Evolutionary conservation across 92 coral and sea anemone species (phyloP).

Genomic region (Umimayanthus kanabou): DNA sequence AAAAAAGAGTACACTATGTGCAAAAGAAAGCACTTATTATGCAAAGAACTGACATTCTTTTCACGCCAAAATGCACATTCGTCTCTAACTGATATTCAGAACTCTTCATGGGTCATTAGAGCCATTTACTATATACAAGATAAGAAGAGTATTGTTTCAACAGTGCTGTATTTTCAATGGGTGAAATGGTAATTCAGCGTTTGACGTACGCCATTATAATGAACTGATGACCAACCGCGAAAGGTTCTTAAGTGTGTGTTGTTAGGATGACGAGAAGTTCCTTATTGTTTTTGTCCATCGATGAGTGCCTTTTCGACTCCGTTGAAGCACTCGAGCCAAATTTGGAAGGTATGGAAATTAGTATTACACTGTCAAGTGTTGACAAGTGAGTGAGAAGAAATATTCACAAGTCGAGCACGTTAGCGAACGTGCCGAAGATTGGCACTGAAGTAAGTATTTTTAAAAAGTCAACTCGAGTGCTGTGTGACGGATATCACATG

Average conservation of each 20-base stretch:
- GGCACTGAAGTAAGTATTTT: too few relatives aligned
- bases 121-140: too few relatives aligned
- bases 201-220: not conserved
- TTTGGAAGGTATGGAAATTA: not conserved
- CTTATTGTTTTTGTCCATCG: not conserved
- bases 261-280: not conserved
- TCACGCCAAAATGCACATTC: constrained; percentile 3
- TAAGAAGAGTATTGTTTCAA: not conserved
- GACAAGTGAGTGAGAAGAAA: not conserved
- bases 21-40: not conserved
- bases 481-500: not conserved
- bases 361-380: not conserved
- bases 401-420: not conserved
- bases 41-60: not conserved
- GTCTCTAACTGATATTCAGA: not conserved
- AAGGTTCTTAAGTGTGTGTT: not conserved
- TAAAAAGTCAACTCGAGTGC: not conserved
- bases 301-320: not conserved
- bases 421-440: not conserved
- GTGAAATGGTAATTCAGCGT: not conserved
- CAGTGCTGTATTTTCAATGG: not conserved
- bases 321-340: not conserved
- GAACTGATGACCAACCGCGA: not conserved
- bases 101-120: not conserved
- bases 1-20: too few relatives aligned